Evolutionary conservation across 1,140 invertebrate genomes (phyloP).

Genomic region (Drosophila sp.): DNA sequence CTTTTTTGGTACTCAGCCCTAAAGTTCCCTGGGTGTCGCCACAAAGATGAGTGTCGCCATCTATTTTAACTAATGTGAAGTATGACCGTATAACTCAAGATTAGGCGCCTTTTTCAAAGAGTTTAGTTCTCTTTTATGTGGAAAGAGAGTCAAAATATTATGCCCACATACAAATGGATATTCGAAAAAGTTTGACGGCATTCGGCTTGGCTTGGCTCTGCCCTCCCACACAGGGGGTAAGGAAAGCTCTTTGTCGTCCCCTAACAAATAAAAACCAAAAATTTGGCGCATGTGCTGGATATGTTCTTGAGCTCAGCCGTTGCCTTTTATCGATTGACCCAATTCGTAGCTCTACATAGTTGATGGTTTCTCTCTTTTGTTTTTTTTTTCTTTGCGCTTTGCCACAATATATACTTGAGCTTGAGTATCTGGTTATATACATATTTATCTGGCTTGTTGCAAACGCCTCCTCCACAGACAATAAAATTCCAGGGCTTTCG

Average conservation of each 20-base stretch:
- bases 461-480: conserved; percentile 16
- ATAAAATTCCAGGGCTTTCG: conserved; percentile 68
- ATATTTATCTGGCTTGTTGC: conserved; percentile 19
- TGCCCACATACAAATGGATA: conserved; percentile 71
- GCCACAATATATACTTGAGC: conserved; percentile 13
- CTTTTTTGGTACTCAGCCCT: too few species aligned
- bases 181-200: conserved; percentile 13
- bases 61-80: too few species aligned
- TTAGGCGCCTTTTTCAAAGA: too few species aligned
- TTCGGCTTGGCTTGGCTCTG: conserved; percentile 13
- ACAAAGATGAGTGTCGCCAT: too few species aligned
- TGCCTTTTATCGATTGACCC: conserved; percentile 74
- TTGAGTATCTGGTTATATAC: neutral
- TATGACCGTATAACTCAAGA: too few species aligned
- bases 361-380: conserved; percentile 41
- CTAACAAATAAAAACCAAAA: conserved; percentile 18
- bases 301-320: conserved; percentile 10
- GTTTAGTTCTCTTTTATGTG: too few species aligned
- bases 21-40: too few species aligned
- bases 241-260: conserved; percentile 53
- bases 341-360: conserved; percentile 59
- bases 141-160: conserved; percentile 1
- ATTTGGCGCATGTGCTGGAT: conserved; percentile 65
- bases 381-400: conserved; percentile 38
- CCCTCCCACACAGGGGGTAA: conserved; percentile 18